Conservation (phyloP, 2,888 invertebrate species). For the Dolichopus griseipennis region DNA sequence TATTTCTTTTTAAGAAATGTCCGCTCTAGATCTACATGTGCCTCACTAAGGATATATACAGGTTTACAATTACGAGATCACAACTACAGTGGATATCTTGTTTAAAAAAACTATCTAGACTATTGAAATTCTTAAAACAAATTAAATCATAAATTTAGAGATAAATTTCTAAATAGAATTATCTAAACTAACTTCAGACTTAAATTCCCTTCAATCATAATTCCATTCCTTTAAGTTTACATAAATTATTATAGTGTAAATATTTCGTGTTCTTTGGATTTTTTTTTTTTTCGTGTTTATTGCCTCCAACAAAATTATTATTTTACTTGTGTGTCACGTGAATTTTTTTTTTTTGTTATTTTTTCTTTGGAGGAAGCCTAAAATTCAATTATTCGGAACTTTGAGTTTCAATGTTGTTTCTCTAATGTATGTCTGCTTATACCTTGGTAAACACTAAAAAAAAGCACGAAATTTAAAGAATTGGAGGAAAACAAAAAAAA, state of each 20-base stretch:
- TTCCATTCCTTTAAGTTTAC: too few relatives aligned
- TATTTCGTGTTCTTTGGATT: not conserved
- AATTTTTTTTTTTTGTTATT: too few relatives aligned
- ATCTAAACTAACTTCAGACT: not conserved
- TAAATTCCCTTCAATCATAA: not conserved
- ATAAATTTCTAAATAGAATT: not conserved
- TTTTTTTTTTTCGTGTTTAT: not conserved
- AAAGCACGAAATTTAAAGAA: not conserved
- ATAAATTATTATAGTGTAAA: not conserved
- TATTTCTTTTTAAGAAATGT: too few relatives aligned
- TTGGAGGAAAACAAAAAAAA: not conserved
- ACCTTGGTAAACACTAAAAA: too few relatives aligned
- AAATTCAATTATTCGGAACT: conserved; percentile 1
- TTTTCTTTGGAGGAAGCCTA: not conserved
- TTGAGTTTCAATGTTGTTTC: not conserved
- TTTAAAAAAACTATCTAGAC: too few relatives aligned
- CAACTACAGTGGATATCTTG: too few relatives aligned
- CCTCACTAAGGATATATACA: too few relatives aligned
- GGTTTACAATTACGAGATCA: too few relatives aligned
- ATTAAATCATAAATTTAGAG: too few relatives aligned
- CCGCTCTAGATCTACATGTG: too few relatives aligned
- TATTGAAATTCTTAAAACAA: too few relatives aligned
- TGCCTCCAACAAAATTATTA: not conserved
- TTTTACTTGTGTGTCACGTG: not conserved
- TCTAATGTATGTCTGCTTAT: too few relatives aligned